Percentiles rank a stretch among this genome's conserved stretches.
Evolutionary conservation across 2,113 vertebrate species (phyloP).

Genomic region (Psittacula cyanocephala): DNA sequence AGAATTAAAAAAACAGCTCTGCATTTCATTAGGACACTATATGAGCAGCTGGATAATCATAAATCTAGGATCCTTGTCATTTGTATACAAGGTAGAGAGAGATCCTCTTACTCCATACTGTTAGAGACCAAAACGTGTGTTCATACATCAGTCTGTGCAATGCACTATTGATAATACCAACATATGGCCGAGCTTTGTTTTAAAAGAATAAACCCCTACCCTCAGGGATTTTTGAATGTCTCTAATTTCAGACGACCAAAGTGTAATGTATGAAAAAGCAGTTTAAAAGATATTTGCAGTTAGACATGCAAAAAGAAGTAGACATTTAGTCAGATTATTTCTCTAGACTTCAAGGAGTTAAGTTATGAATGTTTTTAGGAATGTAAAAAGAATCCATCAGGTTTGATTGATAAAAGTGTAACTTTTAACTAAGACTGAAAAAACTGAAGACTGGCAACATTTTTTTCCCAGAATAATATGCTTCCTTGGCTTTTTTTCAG

Average conservation of each 20-base stretch:
- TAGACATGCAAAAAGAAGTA: background rate
- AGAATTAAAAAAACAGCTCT: background rate
- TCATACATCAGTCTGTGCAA: background rate
- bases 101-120: background rate
- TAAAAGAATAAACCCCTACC: background rate
- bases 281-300: background rate
- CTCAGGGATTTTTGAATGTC: background rate
- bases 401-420: constrained; percentile 80
- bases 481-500: constrained; percentile 82
- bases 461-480: constrained; percentile 79
- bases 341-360: constrained; percentile 67
- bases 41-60: background rate
- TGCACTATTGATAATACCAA: background rate
- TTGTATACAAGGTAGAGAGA: background rate
- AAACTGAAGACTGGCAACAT: constrained; percentile 76
- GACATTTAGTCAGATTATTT: background rate
- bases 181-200: background rate
- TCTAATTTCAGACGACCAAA: background rate
- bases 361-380: constrained; percentile 57
- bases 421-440: constrained; percentile 72
- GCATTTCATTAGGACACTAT: background rate
- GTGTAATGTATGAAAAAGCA: background rate
- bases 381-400: constrained; percentile 69
- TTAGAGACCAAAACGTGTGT: background rate
- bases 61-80: background rate